phyloP scores from a whole-genome alignment of 2,113 vertebrate species.

The Diphyllodes magnificus region DNA sequence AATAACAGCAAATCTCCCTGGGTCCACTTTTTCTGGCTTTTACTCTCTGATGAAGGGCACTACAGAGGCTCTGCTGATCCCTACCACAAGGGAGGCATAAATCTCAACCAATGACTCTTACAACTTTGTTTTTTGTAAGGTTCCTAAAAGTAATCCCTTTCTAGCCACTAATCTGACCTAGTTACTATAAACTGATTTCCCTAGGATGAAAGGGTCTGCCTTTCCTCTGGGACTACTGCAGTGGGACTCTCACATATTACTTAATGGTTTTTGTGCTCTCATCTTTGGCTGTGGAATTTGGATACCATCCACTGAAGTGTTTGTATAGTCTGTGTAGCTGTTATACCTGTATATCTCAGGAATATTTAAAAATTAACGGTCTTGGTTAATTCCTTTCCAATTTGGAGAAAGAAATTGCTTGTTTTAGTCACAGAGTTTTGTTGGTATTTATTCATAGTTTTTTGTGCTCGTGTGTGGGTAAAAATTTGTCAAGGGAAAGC shows the following conservation, averaged over 20 bases:
- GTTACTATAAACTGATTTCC: slow-evolving; percentile 18
- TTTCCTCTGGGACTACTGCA: background rate
- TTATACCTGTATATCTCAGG: background rate
- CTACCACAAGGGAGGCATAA: background rate
- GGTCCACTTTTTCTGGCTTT: background rate
- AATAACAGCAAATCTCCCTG: background rate
- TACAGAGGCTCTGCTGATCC: background rate
- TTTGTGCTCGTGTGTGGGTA: background rate
- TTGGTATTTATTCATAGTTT: background rate
- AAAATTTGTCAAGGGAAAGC: background rate
- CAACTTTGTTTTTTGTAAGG: background rate
- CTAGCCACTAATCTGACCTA: slow-evolving; percentile 2
- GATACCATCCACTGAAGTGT: background rate
- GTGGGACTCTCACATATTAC: background rate
- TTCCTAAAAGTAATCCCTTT: slow-evolving; percentile 19
- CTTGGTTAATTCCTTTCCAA: background rate
- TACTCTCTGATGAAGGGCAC: background rate
- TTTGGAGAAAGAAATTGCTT: background rate
- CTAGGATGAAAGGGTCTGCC: background rate
- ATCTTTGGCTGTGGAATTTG: background rate
- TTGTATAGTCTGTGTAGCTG: background rate
- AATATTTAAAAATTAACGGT: background rate
- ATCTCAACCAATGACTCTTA: background rate
- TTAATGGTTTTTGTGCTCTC: background rate
- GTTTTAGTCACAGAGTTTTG: background rate